These are phyloP conservation scores for Arbacia lixula DNA, from an alignment of 53 echinoderm and acorn worm species.

Conservation along the genomic window DNA sequence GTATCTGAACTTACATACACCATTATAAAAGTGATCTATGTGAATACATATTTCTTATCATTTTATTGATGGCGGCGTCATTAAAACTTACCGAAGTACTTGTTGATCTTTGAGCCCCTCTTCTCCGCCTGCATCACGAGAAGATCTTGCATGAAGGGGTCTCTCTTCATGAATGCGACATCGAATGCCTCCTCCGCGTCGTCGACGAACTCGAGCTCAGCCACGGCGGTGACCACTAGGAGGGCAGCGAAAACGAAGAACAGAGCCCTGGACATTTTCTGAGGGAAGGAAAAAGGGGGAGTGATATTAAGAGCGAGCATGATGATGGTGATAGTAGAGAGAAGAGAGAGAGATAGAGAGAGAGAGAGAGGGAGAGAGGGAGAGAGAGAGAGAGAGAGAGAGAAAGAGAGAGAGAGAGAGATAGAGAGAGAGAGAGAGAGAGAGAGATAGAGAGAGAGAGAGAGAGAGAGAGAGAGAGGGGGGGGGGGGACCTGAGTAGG, in stretches of 20 bases:
- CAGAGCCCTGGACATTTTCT: constrained; percentile 14
- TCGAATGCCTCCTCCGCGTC: constrained; percentile 12
- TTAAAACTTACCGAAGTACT: constrained; percentile 31
- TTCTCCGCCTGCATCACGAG: constrained; percentile 6
- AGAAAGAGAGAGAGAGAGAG: neutral
- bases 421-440: neutral
- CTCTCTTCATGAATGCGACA: constrained; percentile 37
- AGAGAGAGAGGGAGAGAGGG: neutral
- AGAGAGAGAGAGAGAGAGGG: neutral
- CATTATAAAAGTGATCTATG: too few species aligned
- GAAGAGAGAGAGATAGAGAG: neutral
- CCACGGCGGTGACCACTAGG: constrained; percentile 27
- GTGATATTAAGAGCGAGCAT: neutral
- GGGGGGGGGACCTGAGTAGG: neutral
- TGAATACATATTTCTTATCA: neutral
- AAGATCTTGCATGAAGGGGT: constrained; percentile 23
- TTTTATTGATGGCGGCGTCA: neutral
- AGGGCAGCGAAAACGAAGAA: constrained; percentile 29
- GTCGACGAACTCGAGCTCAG: constrained; percentile 9
- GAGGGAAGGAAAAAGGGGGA: neutral
- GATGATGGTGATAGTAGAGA: neutral
- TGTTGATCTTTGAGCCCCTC: constrained; percentile 41
- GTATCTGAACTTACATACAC: too few species aligned
- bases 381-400: neutral
- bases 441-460: too few species aligned